Percentiles rank a stretch among this genome's conserved stretches.
phyloP scores from a whole-genome alignment of 1,140 invertebrate genomes.

The Orussus abietinus region DNA sequence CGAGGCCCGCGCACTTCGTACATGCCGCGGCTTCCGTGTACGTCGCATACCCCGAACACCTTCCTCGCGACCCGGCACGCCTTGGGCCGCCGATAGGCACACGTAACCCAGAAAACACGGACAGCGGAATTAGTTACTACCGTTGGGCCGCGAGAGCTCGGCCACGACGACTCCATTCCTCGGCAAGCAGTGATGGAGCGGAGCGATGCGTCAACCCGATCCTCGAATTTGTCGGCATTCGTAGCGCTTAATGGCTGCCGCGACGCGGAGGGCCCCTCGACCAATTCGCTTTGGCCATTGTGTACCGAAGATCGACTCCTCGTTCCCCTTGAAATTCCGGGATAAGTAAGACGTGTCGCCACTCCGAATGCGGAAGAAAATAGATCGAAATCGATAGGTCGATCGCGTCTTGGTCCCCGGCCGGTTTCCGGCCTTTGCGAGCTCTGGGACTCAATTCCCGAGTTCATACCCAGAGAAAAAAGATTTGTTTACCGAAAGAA shows the following conservation, averaged over 20 bases:
- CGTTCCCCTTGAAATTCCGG: too few species aligned
- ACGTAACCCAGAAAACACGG: constrained; percentile 23
- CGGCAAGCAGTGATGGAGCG: constrained; percentile 33
- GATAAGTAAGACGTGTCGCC: too few species aligned
- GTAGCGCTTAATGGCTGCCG: constrained; percentile 35
- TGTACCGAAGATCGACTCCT: too few species aligned
- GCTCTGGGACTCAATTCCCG: too few species aligned
- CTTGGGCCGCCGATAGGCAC: constrained; percentile 15
- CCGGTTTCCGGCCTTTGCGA: too few species aligned
- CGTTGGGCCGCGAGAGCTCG: constrained; percentile 15
- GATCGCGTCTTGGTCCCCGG: too few species aligned
- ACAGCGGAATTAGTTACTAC: constrained; percentile 31
- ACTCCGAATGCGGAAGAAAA: too few species aligned
- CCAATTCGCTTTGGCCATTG: too few species aligned
- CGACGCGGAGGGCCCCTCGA: too few species aligned
- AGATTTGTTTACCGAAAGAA: too few species aligned
- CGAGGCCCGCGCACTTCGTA: constrained; percentile 1
- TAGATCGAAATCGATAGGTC: too few species aligned
- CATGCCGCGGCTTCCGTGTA: neutral
- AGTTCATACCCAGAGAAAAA: too few species aligned
- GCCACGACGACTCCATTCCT: constrained; percentile 31
- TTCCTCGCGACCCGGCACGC: constrained; percentile 1
- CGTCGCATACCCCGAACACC: constrained; percentile 2
- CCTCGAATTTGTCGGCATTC: constrained; percentile 45
- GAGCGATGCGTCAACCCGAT: constrained; percentile 40